Conservation (phyloP, 1,140 invertebrate genomes). For the Cheumatopsyche charites region DNA sequence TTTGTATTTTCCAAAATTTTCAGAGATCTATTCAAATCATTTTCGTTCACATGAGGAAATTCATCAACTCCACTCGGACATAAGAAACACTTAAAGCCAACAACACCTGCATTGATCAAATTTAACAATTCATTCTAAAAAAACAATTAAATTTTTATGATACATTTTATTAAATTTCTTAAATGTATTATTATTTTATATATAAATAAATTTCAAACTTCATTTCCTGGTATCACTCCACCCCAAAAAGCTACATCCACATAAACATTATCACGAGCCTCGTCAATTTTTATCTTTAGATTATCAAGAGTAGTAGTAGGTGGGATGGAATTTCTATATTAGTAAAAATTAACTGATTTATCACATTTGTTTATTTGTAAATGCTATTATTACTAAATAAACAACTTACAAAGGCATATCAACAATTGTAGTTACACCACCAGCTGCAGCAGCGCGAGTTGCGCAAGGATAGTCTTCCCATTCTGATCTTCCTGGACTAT, state of each 20-base stretch:
- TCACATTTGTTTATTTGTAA: not conserved
- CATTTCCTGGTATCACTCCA: constrained; percentile 70
- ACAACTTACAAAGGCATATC: constrained; percentile 74
- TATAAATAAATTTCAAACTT: constrained; percentile 50
- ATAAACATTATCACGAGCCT: constrained; percentile 66
- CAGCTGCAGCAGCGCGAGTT: constrained; percentile 73
- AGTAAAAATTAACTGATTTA: not conserved
- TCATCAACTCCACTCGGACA: constrained; percentile 71
- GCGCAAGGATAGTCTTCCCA: constrained; percentile 76
- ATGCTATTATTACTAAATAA: constrained; percentile 10
- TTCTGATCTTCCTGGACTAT: constrained; percentile 80
- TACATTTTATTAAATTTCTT: not conserved
- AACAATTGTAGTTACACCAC: constrained; percentile 74
- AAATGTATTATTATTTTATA: not conserved
- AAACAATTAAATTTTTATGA: constrained; percentile 8
- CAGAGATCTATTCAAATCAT: constrained; percentile 64
- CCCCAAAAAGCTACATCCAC: constrained; percentile 81
- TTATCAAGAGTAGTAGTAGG: constrained; percentile 69
- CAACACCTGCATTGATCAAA: constrained; percentile 69
- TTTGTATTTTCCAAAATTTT: constrained; percentile 62
- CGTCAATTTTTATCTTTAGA: constrained; percentile 65
- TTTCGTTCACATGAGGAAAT: constrained; percentile 65
- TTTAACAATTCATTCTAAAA: constrained; percentile 62
- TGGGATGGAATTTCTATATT: constrained; percentile 71
- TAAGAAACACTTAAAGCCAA: constrained; percentile 78